A percentile compares a stretch with the other conserved stretches of the same genome.
Evolutionary conservation across 2,888 invertebrate species (phyloP).

Genomic region (Dendrolimus houi): DNA sequence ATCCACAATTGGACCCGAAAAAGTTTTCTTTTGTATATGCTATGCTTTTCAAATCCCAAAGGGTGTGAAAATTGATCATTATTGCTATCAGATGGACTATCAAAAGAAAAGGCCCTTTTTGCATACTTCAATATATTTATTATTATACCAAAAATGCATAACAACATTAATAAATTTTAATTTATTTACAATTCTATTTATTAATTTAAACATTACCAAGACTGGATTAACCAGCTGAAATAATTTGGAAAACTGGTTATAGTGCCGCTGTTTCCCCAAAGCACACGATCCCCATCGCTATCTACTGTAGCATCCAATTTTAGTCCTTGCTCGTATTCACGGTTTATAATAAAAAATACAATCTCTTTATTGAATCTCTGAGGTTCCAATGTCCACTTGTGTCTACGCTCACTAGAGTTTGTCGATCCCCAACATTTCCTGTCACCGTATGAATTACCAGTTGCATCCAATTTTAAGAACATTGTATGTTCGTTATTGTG

Average conservation of each 20-base stretch:
- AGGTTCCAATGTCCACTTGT: constrained; percentile 2
- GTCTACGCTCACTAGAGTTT: neutral
- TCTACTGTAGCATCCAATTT: constrained; percentile 1
- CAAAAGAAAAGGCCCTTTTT: too few species aligned
- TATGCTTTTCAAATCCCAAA: too few species aligned
- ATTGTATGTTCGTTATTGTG: neutral
- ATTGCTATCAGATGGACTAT: too few species aligned
- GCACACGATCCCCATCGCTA: neutral
- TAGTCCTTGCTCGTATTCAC: neutral
- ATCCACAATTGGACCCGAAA: too few species aligned
- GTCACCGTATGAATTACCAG: neutral
- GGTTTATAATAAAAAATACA: constrained; percentile 1
- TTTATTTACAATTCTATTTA: too few species aligned
- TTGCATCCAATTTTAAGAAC: constrained; percentile 2
- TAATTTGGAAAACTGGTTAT: constrained; percentile 7
- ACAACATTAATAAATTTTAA: too few species aligned
- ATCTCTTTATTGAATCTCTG: neutral
- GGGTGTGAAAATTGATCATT: too few species aligned
- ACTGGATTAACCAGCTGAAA: constrained; percentile 16
- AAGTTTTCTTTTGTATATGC: too few species aligned
- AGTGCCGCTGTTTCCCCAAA: constrained; percentile 10
- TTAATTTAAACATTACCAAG: neutral
- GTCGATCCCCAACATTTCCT: constrained; percentile 1
- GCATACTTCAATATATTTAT: too few species aligned
- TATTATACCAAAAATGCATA: too few species aligned